A percentile compares a stretch with the other conserved stretches of the same genome.
These are phyloP conservation scores for Sepioteuthis lessoniana DNA, from an alignment of 2,888 invertebrate species.

Conservation along the genomic window DNA sequence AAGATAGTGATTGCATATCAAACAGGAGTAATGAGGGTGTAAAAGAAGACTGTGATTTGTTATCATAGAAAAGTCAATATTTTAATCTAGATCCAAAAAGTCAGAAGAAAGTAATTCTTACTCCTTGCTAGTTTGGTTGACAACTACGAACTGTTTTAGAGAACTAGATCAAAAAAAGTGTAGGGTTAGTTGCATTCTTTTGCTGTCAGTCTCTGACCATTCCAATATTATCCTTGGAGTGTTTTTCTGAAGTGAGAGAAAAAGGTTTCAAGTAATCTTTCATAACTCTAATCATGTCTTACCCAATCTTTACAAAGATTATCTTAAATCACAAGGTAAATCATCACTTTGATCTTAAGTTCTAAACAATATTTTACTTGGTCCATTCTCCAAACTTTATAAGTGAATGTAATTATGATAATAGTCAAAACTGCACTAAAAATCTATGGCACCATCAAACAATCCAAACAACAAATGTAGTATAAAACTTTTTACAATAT, in stretches of 20 bases:
- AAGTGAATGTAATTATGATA: too few species aligned
- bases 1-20: background rate
- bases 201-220: background rate
- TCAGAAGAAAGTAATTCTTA: background rate
- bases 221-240: background rate
- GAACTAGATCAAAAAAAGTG: background rate
- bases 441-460: too few species aligned
- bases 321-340: too few species aligned
- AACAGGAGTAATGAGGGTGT: background rate
- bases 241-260: constrained; percentile 23
- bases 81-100: background rate
- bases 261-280: background rate
- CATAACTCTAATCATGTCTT: too few species aligned
- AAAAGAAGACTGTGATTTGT: background rate
- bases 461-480: too few species aligned
- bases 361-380: too few species aligned
- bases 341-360: too few species aligned
- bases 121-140: background rate
- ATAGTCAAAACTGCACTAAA: too few species aligned
- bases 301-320: too few species aligned
- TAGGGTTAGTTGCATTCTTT: background rate
- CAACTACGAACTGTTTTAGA: background rate
- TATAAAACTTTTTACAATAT: too few species aligned
- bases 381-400: too few species aligned
- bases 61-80: background rate